Evolutionary conservation across 1,140 invertebrate genomes (phyloP).

Genomic region (Streblospio benedicti): DNA sequence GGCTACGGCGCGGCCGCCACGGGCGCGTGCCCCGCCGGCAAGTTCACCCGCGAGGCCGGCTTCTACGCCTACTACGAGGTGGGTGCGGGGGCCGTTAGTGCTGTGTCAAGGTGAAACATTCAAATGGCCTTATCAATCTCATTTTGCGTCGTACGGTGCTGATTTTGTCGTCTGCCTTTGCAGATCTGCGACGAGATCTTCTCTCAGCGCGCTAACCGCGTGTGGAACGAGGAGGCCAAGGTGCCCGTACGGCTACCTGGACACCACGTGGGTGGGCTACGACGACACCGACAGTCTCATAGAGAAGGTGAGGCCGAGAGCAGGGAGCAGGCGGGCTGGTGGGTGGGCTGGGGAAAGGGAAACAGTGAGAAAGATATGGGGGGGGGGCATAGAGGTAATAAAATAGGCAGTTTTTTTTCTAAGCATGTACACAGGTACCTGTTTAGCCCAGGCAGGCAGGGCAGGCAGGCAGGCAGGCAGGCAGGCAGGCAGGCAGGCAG

Average conservation of each 20-base stretch:
- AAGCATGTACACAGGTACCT: too few species aligned
- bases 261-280: constrained; percentile 90
- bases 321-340: too few species aligned
- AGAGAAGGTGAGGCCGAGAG: too few species aligned
- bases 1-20: constrained; percentile 72
- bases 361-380: too few species aligned
- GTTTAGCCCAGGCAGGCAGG: too few species aligned
- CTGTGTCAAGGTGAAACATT: neutral
- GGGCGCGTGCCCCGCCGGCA: constrained; percentile 67
- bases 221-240: constrained; percentile 6
- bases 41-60: constrained; percentile 77
- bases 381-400: too few species aligned
- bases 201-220: neutral
- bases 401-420: too few species aligned
- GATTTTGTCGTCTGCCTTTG: neutral
- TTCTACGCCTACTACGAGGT: constrained; percentile 87
- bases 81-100: constrained; percentile 19
- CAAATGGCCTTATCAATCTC: neutral
- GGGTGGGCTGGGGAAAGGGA: too few species aligned
- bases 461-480: too few species aligned
- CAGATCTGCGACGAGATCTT: neutral
- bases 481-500: too few species aligned
- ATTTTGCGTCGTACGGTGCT: neutral
- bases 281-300: constrained; percentile 57
- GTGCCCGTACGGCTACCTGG: constrained; percentile 77